phyloP scores from a whole-genome alignment of 2,888 invertebrate genomes.

The Micoletzkya japonica region DNA sequence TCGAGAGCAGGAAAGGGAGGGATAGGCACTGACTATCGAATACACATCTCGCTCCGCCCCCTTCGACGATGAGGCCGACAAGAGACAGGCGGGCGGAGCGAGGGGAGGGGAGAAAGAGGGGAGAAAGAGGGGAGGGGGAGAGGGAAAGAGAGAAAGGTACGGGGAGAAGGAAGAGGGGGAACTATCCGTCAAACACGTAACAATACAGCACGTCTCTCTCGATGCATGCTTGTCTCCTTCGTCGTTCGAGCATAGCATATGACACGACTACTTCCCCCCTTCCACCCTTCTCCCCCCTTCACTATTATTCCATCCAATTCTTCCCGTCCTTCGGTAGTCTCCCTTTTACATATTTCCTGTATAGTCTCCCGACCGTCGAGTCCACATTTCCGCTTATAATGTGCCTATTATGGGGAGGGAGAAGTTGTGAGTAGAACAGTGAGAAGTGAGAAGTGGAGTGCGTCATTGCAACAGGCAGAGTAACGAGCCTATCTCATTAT shows the following conservation, averaged over 20 bases:
- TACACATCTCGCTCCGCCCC: slow-evolving; percentile 24
- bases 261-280: not conserved
- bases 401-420: no score
- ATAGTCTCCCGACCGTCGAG: no score
- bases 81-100: not conserved
- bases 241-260: not conserved
- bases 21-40: slow-evolving; percentile 28
- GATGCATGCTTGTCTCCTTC: no score
- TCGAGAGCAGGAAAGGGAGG: slow-evolving; percentile 5
- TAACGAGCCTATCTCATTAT: no score
- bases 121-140: not conserved
- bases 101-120: not conserved
- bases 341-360: no score
- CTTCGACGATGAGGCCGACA: not conserved
- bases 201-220: no score
- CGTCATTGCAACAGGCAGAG: no score
- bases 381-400: no score
- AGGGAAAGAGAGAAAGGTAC: not conserved
- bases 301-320: not conserved
- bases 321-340: no score
- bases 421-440: no score
- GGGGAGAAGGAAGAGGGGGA: not conserved
- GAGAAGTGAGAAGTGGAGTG: no score
- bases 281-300: not conserved
- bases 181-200: no score